phyloP scores from a whole-genome alignment of 1,140 invertebrate genomes.

The Oncopodura yosiiana region DNA sequence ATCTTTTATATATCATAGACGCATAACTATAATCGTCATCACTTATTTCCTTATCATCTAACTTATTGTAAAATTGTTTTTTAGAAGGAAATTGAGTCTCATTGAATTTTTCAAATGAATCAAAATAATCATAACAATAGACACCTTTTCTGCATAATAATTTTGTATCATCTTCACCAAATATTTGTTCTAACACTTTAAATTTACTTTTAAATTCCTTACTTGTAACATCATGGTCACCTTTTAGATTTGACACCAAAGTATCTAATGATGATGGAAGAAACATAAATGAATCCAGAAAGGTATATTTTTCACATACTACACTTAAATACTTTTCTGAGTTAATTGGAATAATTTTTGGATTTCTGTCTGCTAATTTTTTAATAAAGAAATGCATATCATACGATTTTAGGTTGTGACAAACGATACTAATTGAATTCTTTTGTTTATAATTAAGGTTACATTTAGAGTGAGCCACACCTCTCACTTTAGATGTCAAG shows the following conservation, averaged over 20 bases:
- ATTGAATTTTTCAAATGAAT: constrained; percentile 21
- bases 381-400: constrained; percentile 14
- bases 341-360: constrained; percentile 7
- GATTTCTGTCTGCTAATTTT: constrained; percentile 5
- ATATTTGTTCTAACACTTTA: background rate
- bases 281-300: constrained; percentile 16
- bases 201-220: background rate
- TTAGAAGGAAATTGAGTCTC: constrained; percentile 30
- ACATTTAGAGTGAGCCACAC: background rate
- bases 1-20: constrained; percentile 34
- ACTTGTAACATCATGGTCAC: background rate
- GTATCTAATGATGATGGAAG: background rate
- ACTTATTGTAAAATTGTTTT: constrained; percentile 19
- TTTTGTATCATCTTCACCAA: background rate
- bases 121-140: constrained; percentile 15
- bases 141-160: constrained; percentile 11
- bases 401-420: constrained; percentile 14
- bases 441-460: constrained; percentile 7
- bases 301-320: constrained; percentile 7
- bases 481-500: background rate
- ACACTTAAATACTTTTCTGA: constrained; percentile 17
- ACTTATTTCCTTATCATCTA: background rate
- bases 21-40: constrained; percentile 35
- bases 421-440: background rate
- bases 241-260: constrained; percentile 8